Percentiles rank a stretch among this genome's conserved stretches.
Conservation (phyloP, 2,888 invertebrate genomes). For the Plagodis dolabraria region DNA sequence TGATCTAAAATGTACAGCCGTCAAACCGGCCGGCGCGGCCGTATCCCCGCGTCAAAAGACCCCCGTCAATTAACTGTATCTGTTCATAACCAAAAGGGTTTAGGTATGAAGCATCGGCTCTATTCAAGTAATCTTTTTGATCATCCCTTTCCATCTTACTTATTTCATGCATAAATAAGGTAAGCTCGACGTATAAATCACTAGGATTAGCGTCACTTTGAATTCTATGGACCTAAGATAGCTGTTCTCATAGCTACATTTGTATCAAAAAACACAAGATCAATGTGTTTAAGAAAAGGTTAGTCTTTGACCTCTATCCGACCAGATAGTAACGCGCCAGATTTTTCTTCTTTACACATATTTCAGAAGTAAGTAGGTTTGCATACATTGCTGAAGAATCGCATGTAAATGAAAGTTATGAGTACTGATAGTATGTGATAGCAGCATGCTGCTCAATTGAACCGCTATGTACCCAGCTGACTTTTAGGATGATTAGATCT, state of each 20-base stretch:
- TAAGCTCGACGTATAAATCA: constrained; percentile 32
- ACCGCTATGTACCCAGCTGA: no score
- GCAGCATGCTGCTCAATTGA: no score
- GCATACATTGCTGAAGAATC: no score
- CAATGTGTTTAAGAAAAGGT: no score
- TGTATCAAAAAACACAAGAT: not conserved
- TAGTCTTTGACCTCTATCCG: no score
- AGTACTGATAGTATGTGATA: no score
- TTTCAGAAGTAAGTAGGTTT: no score
- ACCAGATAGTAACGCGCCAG: no score
- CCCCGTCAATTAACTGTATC: constrained; percentile 25
- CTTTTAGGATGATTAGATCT: no score
- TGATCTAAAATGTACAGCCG: constrained; percentile 12
- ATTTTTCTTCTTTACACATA: no score
- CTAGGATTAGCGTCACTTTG: constrained; percentile 30
- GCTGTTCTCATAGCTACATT: not conserved
- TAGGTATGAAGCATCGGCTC: constrained; percentile 18
- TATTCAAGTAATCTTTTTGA: constrained; percentile 29
- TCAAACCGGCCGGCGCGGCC: constrained; percentile 1
- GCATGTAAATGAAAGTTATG: no score
- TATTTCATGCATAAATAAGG: constrained; percentile 35
- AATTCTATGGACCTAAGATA: constrained; percentile 22
- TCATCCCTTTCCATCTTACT: constrained; percentile 35
- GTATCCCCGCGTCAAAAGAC: constrained; percentile 4
- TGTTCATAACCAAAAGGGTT: constrained; percentile 23